Base-by-base conservation (phyloP, 1,140 invertebrate genomes). In the Solenopsis fugax region DNA sequence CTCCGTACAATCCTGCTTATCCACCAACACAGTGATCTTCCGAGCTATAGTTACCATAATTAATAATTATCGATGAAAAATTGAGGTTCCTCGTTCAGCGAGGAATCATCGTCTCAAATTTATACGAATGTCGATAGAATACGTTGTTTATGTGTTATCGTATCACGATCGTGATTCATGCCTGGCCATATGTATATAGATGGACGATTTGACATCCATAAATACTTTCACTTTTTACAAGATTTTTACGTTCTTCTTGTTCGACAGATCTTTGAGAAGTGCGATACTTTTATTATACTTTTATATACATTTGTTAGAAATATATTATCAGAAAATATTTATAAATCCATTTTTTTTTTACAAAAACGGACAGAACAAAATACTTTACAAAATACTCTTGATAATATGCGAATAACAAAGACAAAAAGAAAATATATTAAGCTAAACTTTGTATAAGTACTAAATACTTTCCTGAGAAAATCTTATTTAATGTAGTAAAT, bases 1-100 rank as follows among this genome's bases (percentile, higher is more conserved):
- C 93, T 34, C 88, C 93, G 7, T 93, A 93, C 41, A 94, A 94
- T 87, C 93, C 93, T 21, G 84, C 87, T 54, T 94, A 91, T 71
- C 21, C 48, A 60, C 50, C 72, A 41, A 13, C 60, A n/a, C 52
- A 76, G 48, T 87, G 45, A 82, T 73, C 41, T 50, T 64, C 16
- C 18, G n/a, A 41, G 41, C 41, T 72, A 13, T 82, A 72, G 41
- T 60, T 48, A 45, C 1, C 12, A 34, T 54, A n/a, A 69, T 50
- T 54, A n/a, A 69, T 50, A 37, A 5, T 60, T 73, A 10, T 34
- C 2, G 24, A 45, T 24, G 41, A 41, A 48, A 21, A 1, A 7
- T 72, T 24, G 4, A 62, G 5, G 16, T 50, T 84, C n/a, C 24
- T 73, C 48, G 9, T 56, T 29, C 13, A 1, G 29, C 37, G 13